A percentile compares a stretch with the other conserved stretches of the same genome.
These are phyloP conservation scores for Lasioglossum marginatum DNA, from an alignment of 2,888 invertebrate species.

Conservation along the genomic window DNA sequence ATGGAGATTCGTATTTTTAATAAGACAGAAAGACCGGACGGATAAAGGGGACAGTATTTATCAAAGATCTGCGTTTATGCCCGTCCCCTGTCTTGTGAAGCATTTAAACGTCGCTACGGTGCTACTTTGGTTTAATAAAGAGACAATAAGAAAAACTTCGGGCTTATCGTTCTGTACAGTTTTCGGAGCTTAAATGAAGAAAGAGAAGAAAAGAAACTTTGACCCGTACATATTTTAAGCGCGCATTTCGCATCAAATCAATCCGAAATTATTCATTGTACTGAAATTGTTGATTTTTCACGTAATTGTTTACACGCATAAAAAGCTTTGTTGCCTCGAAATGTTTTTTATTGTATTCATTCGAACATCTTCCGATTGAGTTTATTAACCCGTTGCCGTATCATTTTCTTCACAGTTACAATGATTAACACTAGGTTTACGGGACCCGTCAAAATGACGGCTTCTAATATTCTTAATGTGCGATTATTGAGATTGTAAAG, in stretches of 20 bases:
- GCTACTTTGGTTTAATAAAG: background rate
- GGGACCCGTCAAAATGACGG: too few relatives aligned
- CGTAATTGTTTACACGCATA: background rate
- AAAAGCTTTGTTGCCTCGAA: background rate
- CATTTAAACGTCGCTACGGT: background rate
- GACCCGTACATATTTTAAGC: background rate
- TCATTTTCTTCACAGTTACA: too few relatives aligned
- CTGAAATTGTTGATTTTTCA: background rate
- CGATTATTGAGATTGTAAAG: too few relatives aligned
- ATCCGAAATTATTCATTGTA: background rate
- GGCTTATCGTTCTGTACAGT: background rate
- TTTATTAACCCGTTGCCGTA: background rate
- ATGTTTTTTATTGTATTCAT: too few relatives aligned
- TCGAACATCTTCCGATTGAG: background rate
- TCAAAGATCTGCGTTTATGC: constrained; percentile 9
- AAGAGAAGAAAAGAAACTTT: background rate
- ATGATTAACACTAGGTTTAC: too few relatives aligned
- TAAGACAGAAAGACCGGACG: constrained; percentile 8
- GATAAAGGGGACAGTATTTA: constrained; percentile 32
- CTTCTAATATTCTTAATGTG: too few relatives aligned
- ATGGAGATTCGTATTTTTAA: constrained; percentile 40
- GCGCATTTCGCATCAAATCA: background rate
- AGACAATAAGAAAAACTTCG: background rate
- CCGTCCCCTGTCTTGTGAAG: background rate
- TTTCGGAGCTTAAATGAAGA: background rate